These are phyloP conservation scores for Macrosteles quadrilineatus DNA, from an alignment of 1,140 invertebrate genomes.

Conservation along the genomic window DNA sequence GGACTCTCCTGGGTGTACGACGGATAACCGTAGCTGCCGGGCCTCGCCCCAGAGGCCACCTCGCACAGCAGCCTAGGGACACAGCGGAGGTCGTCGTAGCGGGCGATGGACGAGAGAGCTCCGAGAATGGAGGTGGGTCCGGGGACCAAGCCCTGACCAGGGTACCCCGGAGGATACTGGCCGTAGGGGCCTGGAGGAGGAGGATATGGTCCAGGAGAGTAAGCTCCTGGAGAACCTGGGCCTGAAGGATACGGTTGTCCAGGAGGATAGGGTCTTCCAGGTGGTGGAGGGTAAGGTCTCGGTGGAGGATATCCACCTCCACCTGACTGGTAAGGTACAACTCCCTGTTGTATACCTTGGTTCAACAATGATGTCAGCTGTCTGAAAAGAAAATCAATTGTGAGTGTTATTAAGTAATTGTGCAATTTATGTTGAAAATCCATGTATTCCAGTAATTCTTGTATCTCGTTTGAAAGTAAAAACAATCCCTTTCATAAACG, in stretches of 20 bases:
- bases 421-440: background rate
- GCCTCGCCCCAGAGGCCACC: conserved; percentile 63
- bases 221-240: too few species aligned
- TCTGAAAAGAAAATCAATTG: conserved; percentile 32
- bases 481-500: too few species aligned
- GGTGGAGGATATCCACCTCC: background rate
- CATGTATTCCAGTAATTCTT: background rate
- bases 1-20: conserved; percentile 48
- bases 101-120: conserved; percentile 69
- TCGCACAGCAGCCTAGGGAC: conserved; percentile 76
- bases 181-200: conserved; percentile 4
- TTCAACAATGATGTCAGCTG: conserved; percentile 35
- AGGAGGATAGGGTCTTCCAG: background rate
- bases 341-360: background rate
- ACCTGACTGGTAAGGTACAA: background rate
- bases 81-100: conserved; percentile 74
- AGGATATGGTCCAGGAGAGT: background rate
- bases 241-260: too few species aligned
- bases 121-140: conserved; percentile 49
- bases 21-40: conserved; percentile 48
- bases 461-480: too few species aligned
- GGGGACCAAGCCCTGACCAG: conserved; percentile 24
- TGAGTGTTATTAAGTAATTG: background rate
- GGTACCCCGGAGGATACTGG: conserved; percentile 18
- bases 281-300: background rate